Conservation (phyloP, 2,113 vertebrate species). For the Columbina picui region DNA sequence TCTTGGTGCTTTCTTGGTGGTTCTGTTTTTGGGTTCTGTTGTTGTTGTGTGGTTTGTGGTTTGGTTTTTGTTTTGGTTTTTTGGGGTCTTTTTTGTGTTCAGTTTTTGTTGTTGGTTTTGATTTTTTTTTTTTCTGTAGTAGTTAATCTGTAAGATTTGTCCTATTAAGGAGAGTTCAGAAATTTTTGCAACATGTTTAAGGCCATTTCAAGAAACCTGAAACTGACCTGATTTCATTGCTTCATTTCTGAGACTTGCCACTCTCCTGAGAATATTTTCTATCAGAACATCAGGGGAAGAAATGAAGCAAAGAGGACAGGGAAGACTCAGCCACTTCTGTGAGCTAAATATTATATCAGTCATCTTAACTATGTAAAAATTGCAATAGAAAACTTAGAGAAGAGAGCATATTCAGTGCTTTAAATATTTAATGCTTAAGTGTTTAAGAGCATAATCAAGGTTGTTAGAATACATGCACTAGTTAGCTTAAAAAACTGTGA, state of each 20-base stretch:
- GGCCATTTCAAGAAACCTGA: not conserved
- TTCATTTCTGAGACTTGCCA: not conserved
- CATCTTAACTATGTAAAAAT: not conserved
- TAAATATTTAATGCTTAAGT: not conserved
- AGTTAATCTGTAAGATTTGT: not conserved
- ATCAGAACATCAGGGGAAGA: not conserved
- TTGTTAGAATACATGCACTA: not conserved
- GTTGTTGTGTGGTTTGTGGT: no score
- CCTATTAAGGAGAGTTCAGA: not conserved
- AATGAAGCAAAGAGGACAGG: not conserved
- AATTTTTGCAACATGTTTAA: not conserved
- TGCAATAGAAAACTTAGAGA: fast-evolving
- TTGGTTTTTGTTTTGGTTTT: no score
- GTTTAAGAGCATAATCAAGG: not conserved
- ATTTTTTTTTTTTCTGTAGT: not conserved
- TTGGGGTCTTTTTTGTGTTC: no score
- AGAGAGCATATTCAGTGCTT: not conserved
- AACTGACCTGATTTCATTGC: not conserved
- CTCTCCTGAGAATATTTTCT: not conserved
- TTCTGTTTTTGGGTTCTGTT: no score
- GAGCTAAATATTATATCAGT: not conserved
- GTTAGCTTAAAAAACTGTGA: not conserved
- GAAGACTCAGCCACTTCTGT: not conserved
- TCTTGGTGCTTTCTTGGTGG: not conserved
- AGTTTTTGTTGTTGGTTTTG: no score